Evolutionary conservation across 2,888 invertebrate species (phyloP), one percentile per base, ranked within the genome.

Genomic region (Tetragnatha montana): DNA sequence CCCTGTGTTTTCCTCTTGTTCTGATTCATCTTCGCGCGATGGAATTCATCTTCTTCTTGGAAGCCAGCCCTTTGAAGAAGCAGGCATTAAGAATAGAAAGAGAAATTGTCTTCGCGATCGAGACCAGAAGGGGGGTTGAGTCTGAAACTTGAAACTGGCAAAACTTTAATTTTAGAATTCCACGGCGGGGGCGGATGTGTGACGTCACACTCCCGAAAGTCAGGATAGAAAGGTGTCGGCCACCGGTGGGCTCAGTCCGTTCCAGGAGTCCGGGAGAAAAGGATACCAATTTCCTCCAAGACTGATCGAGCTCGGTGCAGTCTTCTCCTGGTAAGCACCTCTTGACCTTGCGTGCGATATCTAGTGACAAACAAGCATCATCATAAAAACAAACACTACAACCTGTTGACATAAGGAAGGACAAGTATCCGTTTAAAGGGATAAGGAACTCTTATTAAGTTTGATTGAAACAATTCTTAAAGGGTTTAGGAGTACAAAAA

Each of bases 131-230:
- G 79, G 68, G 50, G 74, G 76, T 68, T 84, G 84, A 84, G 10
- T 84, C 84, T 21, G 87, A 88, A 88, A 88, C 78, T 78, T 78
- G 82, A 88, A 80, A 88, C 81, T 82, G 19, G 81, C 75, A 76
- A 76, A 76, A 88, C 75, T 50, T 88, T 88, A 88, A 88, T 88
- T 88, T 88, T 88, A 88, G 87, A 88, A 81, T 79, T 78, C 75
- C 60, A 14, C 21, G 71, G 81, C 76, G 87, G 87, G 87, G 87
- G 81, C 71, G 87, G 22, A 6, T 6, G 60, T n/a, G 76, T 81
- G 87, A 88, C 87, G 87, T 88, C 87, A 88, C 81, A 35, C 35
- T 47, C 50, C 79, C 69, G 21, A 50, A 71, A 79, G 76, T 50
- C 60, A 73, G 74, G 21, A 19, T 51, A 51, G 86, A 47, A 71